Conservation (phyloP, 1,140 invertebrate species). For the Penaeus chinensis region DNA sequence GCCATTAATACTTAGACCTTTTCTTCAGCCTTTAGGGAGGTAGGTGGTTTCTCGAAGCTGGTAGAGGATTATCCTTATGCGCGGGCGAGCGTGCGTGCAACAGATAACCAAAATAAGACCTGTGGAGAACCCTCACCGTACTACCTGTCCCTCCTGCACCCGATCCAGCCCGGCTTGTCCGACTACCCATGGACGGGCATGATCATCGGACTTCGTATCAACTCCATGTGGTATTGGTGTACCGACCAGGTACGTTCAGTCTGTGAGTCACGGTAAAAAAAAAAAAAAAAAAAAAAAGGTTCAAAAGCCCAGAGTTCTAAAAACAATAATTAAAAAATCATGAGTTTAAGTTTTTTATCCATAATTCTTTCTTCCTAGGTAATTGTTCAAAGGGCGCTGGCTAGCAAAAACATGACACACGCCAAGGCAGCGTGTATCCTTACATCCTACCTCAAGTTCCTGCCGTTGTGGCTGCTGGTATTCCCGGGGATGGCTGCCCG, state of each 20-base stretch:
- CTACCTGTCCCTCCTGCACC: slow-evolving; percentile 69
- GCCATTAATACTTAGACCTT: background rate
- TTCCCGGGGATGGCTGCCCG: slow-evolving; percentile 75
- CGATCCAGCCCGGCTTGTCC: slow-evolving; percentile 67
- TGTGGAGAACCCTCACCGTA: slow-evolving; percentile 69
- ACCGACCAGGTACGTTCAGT: slow-evolving; percentile 69
- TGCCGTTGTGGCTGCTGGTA: slow-evolving; percentile 73
- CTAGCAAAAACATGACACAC: slow-evolving; percentile 72
- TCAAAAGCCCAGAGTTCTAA: no score
- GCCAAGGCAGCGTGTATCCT: slow-evolving; percentile 73
- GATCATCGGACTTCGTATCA: slow-evolving; percentile 70
- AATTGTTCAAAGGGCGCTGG: slow-evolving; percentile 73
- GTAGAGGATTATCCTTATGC: slow-evolving; percentile 66
- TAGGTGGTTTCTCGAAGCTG: slow-evolving; percentile 71
- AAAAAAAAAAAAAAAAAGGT: no score
- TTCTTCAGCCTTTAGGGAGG: slow-evolving; percentile 69
- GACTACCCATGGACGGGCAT: slow-evolving; percentile 73
- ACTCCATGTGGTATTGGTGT: slow-evolving; percentile 74
- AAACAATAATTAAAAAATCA: no score
- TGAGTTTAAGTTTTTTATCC: no score
- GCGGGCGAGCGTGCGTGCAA: slow-evolving; percentile 25
- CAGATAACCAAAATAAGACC: slow-evolving; percentile 60
- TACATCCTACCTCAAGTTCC: slow-evolving; percentile 73
- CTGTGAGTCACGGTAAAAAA: no score
- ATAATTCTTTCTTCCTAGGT: slow-evolving; percentile 65